A percentile compares a stretch with the other conserved stretches of the same genome.
Conservation (phyloP, 2,797 vertebrate genomes). For the Anguilla anguilla region DNA sequence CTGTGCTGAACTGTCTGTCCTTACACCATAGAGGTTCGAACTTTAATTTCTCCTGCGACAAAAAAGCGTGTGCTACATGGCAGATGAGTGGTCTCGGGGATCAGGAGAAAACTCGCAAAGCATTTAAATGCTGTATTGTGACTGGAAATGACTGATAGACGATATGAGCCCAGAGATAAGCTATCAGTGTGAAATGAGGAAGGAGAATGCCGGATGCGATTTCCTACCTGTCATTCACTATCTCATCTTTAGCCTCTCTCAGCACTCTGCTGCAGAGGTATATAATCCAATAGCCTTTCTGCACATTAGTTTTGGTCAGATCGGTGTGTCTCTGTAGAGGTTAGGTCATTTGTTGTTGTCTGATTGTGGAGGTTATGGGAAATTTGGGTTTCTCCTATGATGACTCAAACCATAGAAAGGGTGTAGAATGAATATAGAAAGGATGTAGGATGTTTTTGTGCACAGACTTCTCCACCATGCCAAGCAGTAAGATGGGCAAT, state of each 20-base stretch:
- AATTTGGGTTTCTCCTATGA: background rate
- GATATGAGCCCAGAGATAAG: background rate
- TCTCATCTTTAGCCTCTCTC: background rate
- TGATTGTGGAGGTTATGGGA: background rate
- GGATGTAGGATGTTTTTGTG: background rate
- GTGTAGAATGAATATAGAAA: background rate
- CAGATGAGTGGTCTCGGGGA: background rate
- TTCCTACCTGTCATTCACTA: background rate
- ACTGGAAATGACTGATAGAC: background rate
- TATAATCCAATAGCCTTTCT: background rate
- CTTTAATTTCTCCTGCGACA: conserved; percentile 5
- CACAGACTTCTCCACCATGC: background rate
- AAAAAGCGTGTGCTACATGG: background rate
- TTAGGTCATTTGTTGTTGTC: background rate
- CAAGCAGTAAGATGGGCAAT: background rate
- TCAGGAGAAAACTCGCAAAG: background rate
- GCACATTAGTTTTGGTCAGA: background rate
- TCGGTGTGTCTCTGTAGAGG: background rate
- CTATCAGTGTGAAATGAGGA: background rate
- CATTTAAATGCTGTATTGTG: background rate
- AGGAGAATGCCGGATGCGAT: background rate
- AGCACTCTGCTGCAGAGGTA: background rate
- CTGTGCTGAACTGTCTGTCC: background rate
- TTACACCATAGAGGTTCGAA: background rate
- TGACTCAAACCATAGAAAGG: background rate